Percentiles rank a stretch among this genome's conserved stretches.
Conservation (phyloP, 2,113 vertebrate genomes). For the Python bivittatus region DNA sequence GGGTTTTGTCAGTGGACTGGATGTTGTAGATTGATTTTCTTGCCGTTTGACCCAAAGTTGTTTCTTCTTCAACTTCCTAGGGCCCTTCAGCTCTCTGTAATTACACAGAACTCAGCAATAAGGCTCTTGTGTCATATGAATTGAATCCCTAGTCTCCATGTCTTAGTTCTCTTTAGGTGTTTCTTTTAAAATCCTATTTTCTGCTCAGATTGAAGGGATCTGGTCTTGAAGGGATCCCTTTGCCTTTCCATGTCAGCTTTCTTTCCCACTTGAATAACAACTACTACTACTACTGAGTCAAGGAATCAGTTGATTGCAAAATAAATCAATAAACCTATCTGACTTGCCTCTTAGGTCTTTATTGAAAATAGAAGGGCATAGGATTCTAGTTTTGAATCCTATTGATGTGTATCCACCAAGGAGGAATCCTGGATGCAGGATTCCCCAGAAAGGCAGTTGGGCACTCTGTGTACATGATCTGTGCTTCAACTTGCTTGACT, state of each 20-base stretch:
- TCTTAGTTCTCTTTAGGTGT: constrained; percentile 24
- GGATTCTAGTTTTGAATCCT: background rate
- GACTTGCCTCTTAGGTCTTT: background rate
- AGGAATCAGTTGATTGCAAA: constrained; percentile 45
- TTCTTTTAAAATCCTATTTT: constrained; percentile 57
- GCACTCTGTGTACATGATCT: too few relatives aligned
- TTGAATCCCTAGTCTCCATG: constrained; percentile 9
- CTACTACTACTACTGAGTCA: constrained; percentile 64
- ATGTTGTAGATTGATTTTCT: constrained; percentile 25
- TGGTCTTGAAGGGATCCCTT: constrained; percentile 63
- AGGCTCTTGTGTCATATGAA: background rate
- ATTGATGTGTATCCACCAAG: background rate
- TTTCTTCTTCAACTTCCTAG: constrained; percentile 22
- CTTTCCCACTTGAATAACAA: constrained; percentile 63
- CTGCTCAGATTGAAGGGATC: constrained; percentile 57
- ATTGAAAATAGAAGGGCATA: constrained; percentile 36
- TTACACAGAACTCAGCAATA: background rate
- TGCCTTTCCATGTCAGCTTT: constrained; percentile 64
- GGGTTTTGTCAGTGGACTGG: constrained; percentile 56
- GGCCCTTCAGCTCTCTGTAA: constrained; percentile 1
- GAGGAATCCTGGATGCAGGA: background rate
- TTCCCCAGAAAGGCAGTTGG: background rate
- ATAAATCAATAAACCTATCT: constrained; percentile 22
- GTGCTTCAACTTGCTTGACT: background rate
- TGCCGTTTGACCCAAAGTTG: constrained; percentile 20